A percentile compares a stretch with the other conserved stretches of the same genome.
These are phyloP conservation scores for Liodrosophila aerea DNA, from an alignment of 2,888 invertebrate species.

Conservation along the genomic window DNA sequence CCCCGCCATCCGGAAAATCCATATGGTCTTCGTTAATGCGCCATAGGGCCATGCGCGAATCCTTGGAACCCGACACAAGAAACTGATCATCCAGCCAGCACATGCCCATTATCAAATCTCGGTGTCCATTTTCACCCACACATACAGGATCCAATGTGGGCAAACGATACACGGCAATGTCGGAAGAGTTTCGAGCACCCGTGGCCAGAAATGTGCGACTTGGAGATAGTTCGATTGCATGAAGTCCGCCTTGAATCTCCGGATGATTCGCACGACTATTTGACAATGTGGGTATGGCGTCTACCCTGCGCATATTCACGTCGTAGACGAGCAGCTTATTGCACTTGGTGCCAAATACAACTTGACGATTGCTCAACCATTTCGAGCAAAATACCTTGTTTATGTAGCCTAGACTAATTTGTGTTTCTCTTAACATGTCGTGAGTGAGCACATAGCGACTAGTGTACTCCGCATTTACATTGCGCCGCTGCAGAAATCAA, in stretches of 20 bases:
- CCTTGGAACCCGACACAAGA: constrained; percentile 95
- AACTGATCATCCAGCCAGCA: constrained; percentile 98
- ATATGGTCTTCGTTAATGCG: constrained; percentile 85
- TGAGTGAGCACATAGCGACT: constrained; percentile 94
- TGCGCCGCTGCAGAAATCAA: constrained; percentile 83
- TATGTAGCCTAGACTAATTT: constrained; percentile 91
- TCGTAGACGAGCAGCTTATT: constrained; percentile 98
- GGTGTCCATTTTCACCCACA: constrained; percentile 94
- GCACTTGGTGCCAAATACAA: constrained; percentile 98
- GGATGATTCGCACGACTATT: constrained; percentile 84
- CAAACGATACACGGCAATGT: constrained; percentile 92
- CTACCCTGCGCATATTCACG: constrained; percentile 91
- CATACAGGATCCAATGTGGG: constrained; percentile 98
- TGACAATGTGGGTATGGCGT: constrained; percentile 93
- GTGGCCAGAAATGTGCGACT: constrained; percentile 95
- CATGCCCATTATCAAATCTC: constrained; percentile 95
- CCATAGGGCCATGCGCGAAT: constrained; percentile 96
- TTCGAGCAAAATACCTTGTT: constrained; percentile 97
- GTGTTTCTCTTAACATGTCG: constrained; percentile 93
- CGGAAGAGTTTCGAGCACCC: constrained; percentile 95
- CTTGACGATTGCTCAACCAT: constrained; percentile 97
- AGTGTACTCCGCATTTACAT: constrained; percentile 90
- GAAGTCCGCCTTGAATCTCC: constrained; percentile 91
- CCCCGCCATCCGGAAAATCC: constrained; percentile 80
- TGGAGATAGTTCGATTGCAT: constrained; percentile 96